phyloP scores from a whole-genome alignment of 2,113 vertebrate species.

The Myocastor coypus region DNA sequence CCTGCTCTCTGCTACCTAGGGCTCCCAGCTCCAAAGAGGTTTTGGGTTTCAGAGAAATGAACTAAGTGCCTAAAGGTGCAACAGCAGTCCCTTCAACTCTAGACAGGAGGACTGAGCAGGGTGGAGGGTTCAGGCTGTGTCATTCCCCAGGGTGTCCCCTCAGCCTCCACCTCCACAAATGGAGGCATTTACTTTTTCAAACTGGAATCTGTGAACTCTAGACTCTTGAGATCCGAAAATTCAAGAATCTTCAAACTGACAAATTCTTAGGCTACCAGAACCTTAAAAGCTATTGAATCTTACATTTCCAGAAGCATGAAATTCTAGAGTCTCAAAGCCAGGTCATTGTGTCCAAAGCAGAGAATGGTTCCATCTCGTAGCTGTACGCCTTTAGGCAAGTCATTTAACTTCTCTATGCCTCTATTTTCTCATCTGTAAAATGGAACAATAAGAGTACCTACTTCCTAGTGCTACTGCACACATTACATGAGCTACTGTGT shows the following conservation, averaged over 20 bases:
- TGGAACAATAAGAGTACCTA: not conserved
- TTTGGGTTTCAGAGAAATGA: slow-evolving; percentile 75
- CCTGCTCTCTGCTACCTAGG: slow-evolving; percentile 51
- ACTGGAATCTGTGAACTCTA: slow-evolving; percentile 53
- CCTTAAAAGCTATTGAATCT: slow-evolving; percentile 17
- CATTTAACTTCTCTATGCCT: not conserved
- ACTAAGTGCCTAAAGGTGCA: slow-evolving; percentile 56
- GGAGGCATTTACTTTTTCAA: slow-evolving; percentile 60
- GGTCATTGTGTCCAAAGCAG: not conserved
- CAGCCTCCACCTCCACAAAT: not conserved
- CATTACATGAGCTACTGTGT: not conserved
- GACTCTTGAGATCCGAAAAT: not conserved
- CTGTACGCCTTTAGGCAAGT: not conserved
- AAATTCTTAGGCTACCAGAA: not conserved
- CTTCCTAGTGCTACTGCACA: not conserved
- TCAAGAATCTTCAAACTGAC: slow-evolving; percentile 20
- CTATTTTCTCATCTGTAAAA: slow-evolving; percentile 30
- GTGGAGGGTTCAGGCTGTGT: slow-evolving; percentile 39
- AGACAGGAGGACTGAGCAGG: slow-evolving; percentile 21
- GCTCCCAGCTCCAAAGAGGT: slow-evolving; percentile 63
- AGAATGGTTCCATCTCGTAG: not conserved
- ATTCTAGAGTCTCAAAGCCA: slow-evolving; percentile 45
- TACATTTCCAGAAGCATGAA: not conserved
- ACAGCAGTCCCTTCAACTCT: slow-evolving; percentile 32
- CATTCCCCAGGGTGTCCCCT: not conserved